Evolutionary conservation across 2,888 invertebrate species (phyloP), one percentile per base, ranked within the genome.

Genomic region (Melanchra persicariae): DNA sequence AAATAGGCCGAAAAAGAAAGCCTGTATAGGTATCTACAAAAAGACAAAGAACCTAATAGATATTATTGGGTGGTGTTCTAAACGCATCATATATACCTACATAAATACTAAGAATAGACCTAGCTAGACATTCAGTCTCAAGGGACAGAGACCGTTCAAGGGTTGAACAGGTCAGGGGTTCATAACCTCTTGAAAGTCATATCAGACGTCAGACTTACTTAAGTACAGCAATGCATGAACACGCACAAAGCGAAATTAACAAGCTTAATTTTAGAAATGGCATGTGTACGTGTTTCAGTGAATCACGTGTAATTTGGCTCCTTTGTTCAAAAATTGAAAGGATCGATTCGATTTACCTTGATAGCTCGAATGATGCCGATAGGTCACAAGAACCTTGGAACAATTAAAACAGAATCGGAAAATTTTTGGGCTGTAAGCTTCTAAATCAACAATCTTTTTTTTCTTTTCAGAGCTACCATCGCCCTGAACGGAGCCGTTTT

Each of bases 401-500:
- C n/a, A 30, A 30, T 30, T 9, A 40, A 40, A 37, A n/a, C 0
- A 47, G 8, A 9, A 22, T 5, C 22, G 10, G 5, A 15, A 5
- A 51, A 24, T 24, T 51, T 22, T 15, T 7, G 15, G 17, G 8
- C 26, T 24, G 15, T 19, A 40, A 22, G 57, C 22, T 26, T 59
- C 19, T 19, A 7, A 26, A n/a, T 19, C 26, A 24, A 54, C n/a
- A 59, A n/a, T 47, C 1, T 57, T 43, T 0, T 43, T 63, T 70
- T 70, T 84, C 78, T 96, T 97, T 86, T 19, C 94, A 97, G 97
- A 87, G 97, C 96, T 22, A 98, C 98, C 49, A 96, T 98, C 68
- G 98, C 97, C 47, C 93, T 96, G 88, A 96, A 97, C 88, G 97
- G 97, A n/a, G 97, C 96, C 9, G 96, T 96, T 19, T 98, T 97